Base-by-base conservation (phyloP, 2,797 vertebrate genomes). In the Dryobates pubescens region DNA sequence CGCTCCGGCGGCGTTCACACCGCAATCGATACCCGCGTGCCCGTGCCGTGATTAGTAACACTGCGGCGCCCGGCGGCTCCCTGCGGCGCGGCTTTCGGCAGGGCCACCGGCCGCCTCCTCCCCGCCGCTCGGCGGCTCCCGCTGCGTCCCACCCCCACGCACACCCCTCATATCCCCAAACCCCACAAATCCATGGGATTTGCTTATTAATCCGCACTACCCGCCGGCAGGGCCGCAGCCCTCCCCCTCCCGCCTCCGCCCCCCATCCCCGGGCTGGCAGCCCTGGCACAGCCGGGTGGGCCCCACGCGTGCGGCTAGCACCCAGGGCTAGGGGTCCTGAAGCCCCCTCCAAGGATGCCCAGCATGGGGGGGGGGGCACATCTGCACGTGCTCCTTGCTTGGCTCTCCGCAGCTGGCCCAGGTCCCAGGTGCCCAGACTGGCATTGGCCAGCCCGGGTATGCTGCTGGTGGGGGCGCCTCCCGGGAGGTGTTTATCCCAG, bases 11-110 rank as follows among this genome's bases (percentile, higher is more conserved):
- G 75, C 30, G 84, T 63, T 97, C 30, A 86, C 86, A 68, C 88
- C 47, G 45, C 89, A 93, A 86, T 96, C 93, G 80, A 92, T 95
- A 47, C 89, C 74, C 13, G 84, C 81, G 45, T 49, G 92, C 92
- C 90, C 24, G 64, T 61, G 94, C 76, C 56, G 49, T 81, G 94
- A 84, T 89, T 88, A 92, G 92, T 64, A 92, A 96, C 85, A 45
- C 80, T 91, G 94, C 92, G 68, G 94, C 56, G 82, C 82, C 71
- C 43, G 41, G 78, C 86, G 61, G 88, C 88, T 94, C 90, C 90
- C 92, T 87, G 94, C 90, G 30, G 85, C 22, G 77, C 17, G 3
- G 83, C 80, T 58, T 41, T 65, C 19, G 36, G 78, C 93, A 36
- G 13, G 10, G 85, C 77, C 41, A 4, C 56, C 17, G 49, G 87